Conservation (phyloP, 92 coral and sea anemone species). For the Palythoa heliodiscus region DNA sequence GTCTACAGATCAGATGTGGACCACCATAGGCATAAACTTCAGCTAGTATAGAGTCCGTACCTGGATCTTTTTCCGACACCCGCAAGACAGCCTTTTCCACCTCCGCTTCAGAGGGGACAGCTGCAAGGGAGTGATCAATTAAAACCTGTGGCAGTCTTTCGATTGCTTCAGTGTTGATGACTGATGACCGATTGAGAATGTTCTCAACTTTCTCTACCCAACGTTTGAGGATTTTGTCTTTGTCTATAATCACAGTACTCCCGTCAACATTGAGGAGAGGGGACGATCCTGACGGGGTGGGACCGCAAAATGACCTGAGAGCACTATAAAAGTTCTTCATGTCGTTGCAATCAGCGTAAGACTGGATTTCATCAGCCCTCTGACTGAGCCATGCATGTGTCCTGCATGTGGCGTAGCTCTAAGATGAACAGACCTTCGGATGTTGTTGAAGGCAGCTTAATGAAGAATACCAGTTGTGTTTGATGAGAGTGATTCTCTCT, state of each 20-base stretch:
- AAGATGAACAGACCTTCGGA: not conserved
- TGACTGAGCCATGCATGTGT: not conserved
- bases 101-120: not conserved
- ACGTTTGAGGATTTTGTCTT: not conserved
- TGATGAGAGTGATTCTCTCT: no score
- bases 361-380: not conserved
- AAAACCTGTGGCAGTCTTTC: not conserved
- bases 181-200: not conserved
- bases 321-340: not conserved
- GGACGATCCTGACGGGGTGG: not conserved
- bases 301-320: not conserved
- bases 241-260: not conserved
- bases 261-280: not conserved
- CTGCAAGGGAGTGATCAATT: not conserved
- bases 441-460: constrained; percentile 4
- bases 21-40: not conserved
- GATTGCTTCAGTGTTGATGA: not conserved
- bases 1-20: no score
- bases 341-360: not conserved
- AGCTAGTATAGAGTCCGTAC: not conserved
- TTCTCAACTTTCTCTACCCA: not conserved
- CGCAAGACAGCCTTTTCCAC: not conserved
- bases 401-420: constrained; percentile 5
- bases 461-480: no score
- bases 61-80: not conserved